Percentiles rank a stretch among this genome's conserved stretches.
Evolutionary conservation across 2,113 vertebrate genomes (phyloP).

Genomic region (Petaurus breviceps): DNA sequence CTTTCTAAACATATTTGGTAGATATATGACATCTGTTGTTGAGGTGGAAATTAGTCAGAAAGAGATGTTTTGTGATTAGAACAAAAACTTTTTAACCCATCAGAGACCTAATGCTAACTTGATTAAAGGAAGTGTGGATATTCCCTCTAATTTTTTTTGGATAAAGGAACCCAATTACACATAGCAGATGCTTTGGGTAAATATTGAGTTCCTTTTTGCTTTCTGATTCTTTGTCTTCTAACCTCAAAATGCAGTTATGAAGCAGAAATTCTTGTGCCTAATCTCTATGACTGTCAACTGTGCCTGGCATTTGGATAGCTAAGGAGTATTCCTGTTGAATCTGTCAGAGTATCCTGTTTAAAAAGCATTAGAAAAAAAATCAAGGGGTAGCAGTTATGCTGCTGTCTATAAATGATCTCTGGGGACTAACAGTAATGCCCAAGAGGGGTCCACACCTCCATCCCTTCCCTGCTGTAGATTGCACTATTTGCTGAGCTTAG

Average conservation of each 20-base stretch:
- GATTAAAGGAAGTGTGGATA: not conserved
- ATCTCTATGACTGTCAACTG: not conserved
- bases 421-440: not conserved
- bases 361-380: not conserved
- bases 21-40: not conserved
- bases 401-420: not conserved
- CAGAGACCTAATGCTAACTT: not conserved
- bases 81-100: not conserved
- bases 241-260: not conserved
- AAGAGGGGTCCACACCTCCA: accelerated
- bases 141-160: not conserved
- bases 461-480: not conserved
- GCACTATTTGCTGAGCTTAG: not conserved
- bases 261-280: not conserved
- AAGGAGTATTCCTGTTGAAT: too few relatives aligned
- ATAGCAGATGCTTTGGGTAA: not conserved
- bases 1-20: not conserved
- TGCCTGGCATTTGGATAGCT: not conserved
- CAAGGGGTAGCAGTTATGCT: not conserved
- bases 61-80: not conserved
- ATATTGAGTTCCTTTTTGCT: not conserved
- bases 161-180: not conserved
- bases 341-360: not conserved
- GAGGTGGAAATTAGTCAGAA: not conserved
- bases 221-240: not conserved